Percentiles rank a stretch among this genome's conserved stretches.
phyloP scores from a whole-genome alignment of 2,888 invertebrate genomes.

The Luffia ferchaultella region DNA sequence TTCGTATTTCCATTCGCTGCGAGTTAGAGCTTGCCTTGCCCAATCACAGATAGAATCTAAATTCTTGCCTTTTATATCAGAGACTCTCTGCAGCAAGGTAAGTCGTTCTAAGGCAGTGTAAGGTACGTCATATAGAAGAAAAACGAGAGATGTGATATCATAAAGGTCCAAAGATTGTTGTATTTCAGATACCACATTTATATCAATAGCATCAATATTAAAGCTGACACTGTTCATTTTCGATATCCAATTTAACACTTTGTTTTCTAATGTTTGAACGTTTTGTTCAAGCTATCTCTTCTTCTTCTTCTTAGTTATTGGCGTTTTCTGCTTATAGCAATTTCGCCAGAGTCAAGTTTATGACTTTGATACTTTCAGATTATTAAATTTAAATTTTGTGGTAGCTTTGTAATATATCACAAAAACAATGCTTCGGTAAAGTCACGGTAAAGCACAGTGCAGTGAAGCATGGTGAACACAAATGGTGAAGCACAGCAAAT shows the following conservation, averaged over 20 bases:
- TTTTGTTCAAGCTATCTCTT: no score
- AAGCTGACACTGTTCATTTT: conserved; percentile 18
- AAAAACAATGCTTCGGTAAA: no score
- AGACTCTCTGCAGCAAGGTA: conserved; percentile 36
- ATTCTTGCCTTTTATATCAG: conserved; percentile 28
- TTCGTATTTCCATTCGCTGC: conserved; percentile 40
- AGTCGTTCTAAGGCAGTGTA: conserved; percentile 46
- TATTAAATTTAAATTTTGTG: no score
- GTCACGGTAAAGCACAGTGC: no score
- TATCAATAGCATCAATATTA: conserved; percentile 29
- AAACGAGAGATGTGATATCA: conserved; percentile 47
- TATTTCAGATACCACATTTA: conserved; percentile 35
- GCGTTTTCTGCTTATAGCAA: no score
- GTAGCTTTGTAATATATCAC: no score
- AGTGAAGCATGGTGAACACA: no score
- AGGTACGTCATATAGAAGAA: conserved; percentile 45
- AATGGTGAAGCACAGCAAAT: no score
- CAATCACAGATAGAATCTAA: conserved; percentile 43
- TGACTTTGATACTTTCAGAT: no score
- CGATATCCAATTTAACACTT: neutral
- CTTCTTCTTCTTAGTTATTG: no score
- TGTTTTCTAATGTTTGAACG: no score
- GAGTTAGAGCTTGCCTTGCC: conserved; percentile 35
- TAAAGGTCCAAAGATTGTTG: conserved; percentile 43
- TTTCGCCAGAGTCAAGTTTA: no score